phyloP scores from a whole-genome alignment of 1,140 invertebrate species.

The Drosophila busckii region DNA sequence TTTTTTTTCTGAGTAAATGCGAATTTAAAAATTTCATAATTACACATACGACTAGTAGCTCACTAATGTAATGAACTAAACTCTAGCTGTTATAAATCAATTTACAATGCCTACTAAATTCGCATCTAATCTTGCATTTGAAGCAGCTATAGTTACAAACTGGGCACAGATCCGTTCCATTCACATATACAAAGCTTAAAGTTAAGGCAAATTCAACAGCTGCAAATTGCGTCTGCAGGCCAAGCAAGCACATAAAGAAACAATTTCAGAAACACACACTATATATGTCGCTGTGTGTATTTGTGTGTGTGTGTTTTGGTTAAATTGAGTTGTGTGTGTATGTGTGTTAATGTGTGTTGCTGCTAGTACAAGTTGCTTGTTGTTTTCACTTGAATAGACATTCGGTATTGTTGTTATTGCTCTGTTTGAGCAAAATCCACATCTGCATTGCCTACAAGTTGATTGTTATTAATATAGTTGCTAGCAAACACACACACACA shows the following conservation, averaged over 20 bases:
- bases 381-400: slow-evolving; percentile 42
- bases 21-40: no score
- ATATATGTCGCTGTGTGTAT: not conserved
- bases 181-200: no score
- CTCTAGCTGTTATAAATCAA: no score
- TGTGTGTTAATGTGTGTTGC: slow-evolving; percentile 39
- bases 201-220: slow-evolving; percentile 29
- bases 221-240: slow-evolving; percentile 13
- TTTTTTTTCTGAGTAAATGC: no score
- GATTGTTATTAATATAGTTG: slow-evolving; percentile 55
- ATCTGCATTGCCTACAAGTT: slow-evolving; percentile 45
- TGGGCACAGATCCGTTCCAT: no score
- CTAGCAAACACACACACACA: slow-evolving; percentile 6
- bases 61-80: no score
- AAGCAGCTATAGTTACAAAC: no score
- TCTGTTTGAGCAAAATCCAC: slow-evolving; percentile 31
- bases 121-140: no score
- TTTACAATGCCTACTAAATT: no score
- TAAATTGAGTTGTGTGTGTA: slow-evolving; percentile 16
- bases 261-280: slow-evolving; percentile 23
- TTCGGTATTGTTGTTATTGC: slow-evolving; percentile 25
- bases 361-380: slow-evolving; percentile 25
- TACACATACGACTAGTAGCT: no score
- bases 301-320: slow-evolving; percentile 5
- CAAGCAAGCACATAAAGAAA: slow-evolving; percentile 25